phyloP scores from a whole-genome alignment of 2,888 invertebrate species.

The Oligia latruncula region DNA sequence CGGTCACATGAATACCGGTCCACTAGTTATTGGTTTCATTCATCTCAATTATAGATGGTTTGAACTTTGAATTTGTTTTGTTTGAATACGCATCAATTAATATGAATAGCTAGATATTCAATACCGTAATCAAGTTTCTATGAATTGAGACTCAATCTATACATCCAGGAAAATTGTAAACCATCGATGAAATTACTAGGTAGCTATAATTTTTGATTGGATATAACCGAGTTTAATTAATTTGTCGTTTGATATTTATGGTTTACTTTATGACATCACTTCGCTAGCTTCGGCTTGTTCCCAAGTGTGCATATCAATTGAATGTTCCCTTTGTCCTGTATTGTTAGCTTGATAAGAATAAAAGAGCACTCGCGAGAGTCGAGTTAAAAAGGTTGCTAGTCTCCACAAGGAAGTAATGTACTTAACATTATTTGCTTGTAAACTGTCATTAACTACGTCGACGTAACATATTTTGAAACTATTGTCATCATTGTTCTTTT shows the following conservation, averaged over 20 bases:
- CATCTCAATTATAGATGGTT: constrained; percentile 3
- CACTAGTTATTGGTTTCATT: background rate
- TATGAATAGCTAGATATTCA: constrained; percentile 1
- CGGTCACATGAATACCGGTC: constrained; percentile 8
- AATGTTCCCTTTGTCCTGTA: constrained; percentile 43
- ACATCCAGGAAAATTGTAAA: background rate
- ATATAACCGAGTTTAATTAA: constrained; percentile 6
- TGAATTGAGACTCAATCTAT: constrained; percentile 2
- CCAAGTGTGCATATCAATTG: constrained; percentile 55
- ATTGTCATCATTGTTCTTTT: constrained; percentile 21
- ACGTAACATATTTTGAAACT: constrained; percentile 30
- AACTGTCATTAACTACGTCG: constrained; percentile 18
- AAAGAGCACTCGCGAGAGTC: background rate
- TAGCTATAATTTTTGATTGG: constrained; percentile 11
- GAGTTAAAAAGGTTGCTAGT: constrained; percentile 18
- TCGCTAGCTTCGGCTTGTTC: constrained; percentile 37
- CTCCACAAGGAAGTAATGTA: constrained; percentile 12
- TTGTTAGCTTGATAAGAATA: constrained; percentile 42
- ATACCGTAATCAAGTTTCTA: constrained; percentile 2
- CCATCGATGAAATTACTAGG: background rate
- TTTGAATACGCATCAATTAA: background rate
- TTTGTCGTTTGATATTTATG: constrained; percentile 25
- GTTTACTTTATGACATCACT: constrained; percentile 28
- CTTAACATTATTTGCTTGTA: background rate
- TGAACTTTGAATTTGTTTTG: constrained; percentile 16